Percentiles rank a stretch among this genome's conserved stretches.
Evolutionary conservation across 2,797 vertebrate species (phyloP).

Genomic region (Anguilla obscura): DNA sequence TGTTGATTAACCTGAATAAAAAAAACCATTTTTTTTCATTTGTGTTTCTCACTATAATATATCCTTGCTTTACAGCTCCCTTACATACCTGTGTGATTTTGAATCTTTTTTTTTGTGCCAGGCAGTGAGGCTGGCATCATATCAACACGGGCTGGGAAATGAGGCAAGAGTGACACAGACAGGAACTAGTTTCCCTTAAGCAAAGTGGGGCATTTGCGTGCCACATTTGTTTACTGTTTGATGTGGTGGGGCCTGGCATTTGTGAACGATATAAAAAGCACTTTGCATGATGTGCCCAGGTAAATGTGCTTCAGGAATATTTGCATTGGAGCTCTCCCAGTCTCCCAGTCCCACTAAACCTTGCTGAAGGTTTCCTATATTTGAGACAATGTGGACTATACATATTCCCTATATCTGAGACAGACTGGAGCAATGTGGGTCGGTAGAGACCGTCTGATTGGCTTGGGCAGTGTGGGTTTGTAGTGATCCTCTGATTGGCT

Average conservation of each 20-base stretch:
- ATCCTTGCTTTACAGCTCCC: too few species aligned
- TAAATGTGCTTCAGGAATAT: conserved; percentile 44
- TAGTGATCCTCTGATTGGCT: not conserved
- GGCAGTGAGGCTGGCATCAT: not conserved
- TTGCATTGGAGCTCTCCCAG: conserved; percentile 54
- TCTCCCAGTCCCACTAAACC: conserved; percentile 29
- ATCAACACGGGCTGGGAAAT: not conserved
- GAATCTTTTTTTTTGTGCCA: not conserved
- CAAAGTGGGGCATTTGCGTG: conserved; percentile 62
- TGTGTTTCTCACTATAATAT: too few species aligned
- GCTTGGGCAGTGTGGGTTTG: not conserved
- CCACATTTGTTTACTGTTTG: conserved; percentile 34
- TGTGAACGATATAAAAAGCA: conserved; percentile 35
- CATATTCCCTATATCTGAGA: not conserved
- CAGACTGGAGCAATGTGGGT: not conserved
- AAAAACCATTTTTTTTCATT: too few species aligned
- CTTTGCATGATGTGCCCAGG: conserved; percentile 58
- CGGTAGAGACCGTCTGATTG: not conserved
- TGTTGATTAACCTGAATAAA: too few species aligned
- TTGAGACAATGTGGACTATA: not conserved
- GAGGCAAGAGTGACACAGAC: not conserved
- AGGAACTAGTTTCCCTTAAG: conserved; percentile 46
- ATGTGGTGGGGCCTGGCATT: not conserved
- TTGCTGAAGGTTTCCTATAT: conserved; percentile 36
- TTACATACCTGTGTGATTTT: not conserved